Percentiles rank a stretch among this genome's conserved stretches.
Evolutionary conservation across 2,888 invertebrate genomes (phyloP).

Genomic region (Lycaena phlaeas): DNA sequence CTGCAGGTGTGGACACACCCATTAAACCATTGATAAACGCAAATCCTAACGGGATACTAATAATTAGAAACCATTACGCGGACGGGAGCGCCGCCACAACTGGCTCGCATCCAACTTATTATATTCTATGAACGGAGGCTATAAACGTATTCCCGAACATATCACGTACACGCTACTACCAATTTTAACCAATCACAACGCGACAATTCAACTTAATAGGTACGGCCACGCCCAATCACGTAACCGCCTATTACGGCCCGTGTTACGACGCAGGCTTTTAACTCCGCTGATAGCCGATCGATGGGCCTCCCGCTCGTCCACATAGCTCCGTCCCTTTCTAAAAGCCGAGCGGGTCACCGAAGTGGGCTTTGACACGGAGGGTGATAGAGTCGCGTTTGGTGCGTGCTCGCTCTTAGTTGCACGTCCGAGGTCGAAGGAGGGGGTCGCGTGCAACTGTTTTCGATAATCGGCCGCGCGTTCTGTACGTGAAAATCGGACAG

Average conservation of each 20-base stretch:
- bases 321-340: slow-evolving; percentile 43
- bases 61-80: slow-evolving; percentile 60
- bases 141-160: slow-evolving; percentile 72
- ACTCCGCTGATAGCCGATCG: slow-evolving; percentile 64
- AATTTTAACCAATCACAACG: slow-evolving; percentile 71
- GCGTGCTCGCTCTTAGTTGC: slow-evolving; percentile 69
- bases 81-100: slow-evolving; percentile 53
- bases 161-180: slow-evolving; percentile 71
- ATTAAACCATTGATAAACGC: slow-evolving; percentile 27
- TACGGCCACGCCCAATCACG: slow-evolving; percentile 71
- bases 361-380: slow-evolving; percentile 49
- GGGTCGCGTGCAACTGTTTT: slow-evolving; percentile 71
- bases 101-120: slow-evolving; percentile 68
- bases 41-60: slow-evolving; percentile 46
- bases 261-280: slow-evolving; percentile 72
- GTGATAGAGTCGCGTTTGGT: slow-evolving; percentile 70
- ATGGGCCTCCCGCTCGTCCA: slow-evolving; percentile 34
- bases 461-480: slow-evolving; percentile 72
- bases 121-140: slow-evolving; percentile 68
- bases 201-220: slow-evolving; percentile 72
- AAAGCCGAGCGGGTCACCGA: slow-evolving; percentile 38
- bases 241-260: slow-evolving; percentile 72
- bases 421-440: slow-evolving; percentile 67
- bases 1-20: slow-evolving; percentile 18
- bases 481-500: slow-evolving; percentile 72